phyloP scores from a whole-genome alignment of 2,888 invertebrate species.

The Ornithoptera priamus region DNA sequence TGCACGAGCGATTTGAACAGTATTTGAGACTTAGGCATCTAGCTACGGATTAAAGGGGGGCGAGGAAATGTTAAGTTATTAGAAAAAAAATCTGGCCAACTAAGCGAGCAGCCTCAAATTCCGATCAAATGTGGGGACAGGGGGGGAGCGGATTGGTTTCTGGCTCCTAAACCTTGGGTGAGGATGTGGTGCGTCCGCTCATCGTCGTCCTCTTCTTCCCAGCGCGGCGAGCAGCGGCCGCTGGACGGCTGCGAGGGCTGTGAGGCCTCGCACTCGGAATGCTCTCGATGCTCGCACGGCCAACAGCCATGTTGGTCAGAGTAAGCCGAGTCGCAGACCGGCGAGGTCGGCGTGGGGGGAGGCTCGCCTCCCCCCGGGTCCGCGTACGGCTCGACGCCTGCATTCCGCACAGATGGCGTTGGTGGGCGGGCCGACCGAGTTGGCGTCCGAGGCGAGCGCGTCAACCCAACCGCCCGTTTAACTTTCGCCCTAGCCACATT shows the following conservation, averaged over 20 bases:
- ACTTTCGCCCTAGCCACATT: constrained; percentile 42
- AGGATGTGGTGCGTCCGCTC: constrained; percentile 65
- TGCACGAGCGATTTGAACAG: constrained; percentile 50
- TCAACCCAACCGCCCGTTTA: constrained; percentile 46
- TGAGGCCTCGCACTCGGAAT: constrained; percentile 60
- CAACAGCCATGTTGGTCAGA: constrained; percentile 75
- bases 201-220: constrained; percentile 72
- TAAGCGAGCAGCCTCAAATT: constrained; percentile 42
- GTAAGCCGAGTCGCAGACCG: constrained; percentile 75
- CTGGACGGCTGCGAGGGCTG: constrained; percentile 66
- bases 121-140: constrained; percentile 37
- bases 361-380: constrained; percentile 74
- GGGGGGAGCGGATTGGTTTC: constrained; percentile 33
- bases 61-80: constrained; percentile 38
- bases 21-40: constrained; percentile 55
- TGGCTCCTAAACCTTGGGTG: constrained; percentile 68
- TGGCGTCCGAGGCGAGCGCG: constrained; percentile 40
- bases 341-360: constrained; percentile 72
- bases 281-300: constrained; percentile 70
- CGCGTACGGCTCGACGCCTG: constrained; percentile 74
- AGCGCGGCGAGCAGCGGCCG: constrained; percentile 72
- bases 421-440: constrained; percentile 43
- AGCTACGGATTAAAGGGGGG: constrained; percentile 17
- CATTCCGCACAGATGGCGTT: constrained; percentile 45
- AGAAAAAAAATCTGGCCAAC: constrained; percentile 29